These are phyloP conservation scores for Adelges cooleyi DNA, from an alignment of 1,140 invertebrate genomes.

Conservation along the genomic window DNA sequence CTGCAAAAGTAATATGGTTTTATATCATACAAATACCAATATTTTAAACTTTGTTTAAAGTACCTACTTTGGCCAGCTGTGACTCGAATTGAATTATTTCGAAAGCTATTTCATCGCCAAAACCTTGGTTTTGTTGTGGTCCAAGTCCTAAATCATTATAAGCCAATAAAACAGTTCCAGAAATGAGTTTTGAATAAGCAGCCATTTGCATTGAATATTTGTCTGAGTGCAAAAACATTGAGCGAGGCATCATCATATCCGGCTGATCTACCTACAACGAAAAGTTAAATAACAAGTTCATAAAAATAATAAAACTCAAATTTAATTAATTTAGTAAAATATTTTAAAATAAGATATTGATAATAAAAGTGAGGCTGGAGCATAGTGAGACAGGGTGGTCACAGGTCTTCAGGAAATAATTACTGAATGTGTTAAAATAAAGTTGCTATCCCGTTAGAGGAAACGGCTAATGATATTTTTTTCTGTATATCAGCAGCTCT, in stretches of 20 bases:
- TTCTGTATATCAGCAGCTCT: no score
- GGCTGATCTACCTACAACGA: slow-evolving; percentile 44
- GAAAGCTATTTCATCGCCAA: slow-evolving; percentile 39
- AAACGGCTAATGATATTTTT: no score
- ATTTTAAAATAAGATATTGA: background rate
- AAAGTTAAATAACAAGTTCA: background rate
- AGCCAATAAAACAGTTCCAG: slow-evolving; percentile 35
- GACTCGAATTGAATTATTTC: slow-evolving; percentile 49
- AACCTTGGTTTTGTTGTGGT: slow-evolving; percentile 15
- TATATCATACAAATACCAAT: no score
- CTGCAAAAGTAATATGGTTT: no score
- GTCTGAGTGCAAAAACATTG: slow-evolving; percentile 41
- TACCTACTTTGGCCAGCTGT: slow-evolving; percentile 45
- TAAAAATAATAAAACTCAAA: background rate
- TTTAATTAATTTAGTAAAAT: background rate
- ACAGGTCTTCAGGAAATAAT: background rate
- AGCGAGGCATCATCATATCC: slow-evolving; percentile 42
- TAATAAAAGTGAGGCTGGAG: background rate
- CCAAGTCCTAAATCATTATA: slow-evolving; percentile 15
- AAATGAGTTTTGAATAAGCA: slow-evolving; percentile 43
- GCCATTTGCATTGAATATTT: slow-evolving; percentile 38
- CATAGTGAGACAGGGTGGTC: background rate
- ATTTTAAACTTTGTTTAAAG: no score
- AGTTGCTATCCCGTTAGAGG: no score
- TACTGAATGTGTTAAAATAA: no score